Conservation (phyloP, 2,888 invertebrate species). For the Imbricaverruca yamaguchii region DNA sequence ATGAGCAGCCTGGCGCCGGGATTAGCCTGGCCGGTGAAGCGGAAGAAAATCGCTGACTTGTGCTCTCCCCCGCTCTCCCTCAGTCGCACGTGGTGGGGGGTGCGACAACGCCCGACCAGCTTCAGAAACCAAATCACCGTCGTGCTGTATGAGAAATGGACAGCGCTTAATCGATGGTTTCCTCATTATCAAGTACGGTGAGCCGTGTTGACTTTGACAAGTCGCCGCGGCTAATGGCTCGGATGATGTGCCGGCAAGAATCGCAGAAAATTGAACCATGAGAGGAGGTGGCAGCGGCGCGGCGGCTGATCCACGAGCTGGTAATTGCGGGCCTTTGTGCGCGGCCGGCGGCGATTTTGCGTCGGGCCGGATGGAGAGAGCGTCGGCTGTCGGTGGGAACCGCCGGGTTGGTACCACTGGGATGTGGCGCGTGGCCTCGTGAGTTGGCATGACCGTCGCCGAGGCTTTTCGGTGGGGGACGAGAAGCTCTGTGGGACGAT, state of each 20-base stretch:
- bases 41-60: background rate
- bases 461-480: no score
- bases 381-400: no score
- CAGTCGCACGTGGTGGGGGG: background rate
- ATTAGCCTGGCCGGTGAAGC: background rate
- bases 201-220: slow-evolving; percentile 18
- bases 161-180: slow-evolving; percentile 8
- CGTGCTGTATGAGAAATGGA: slow-evolving; percentile 2
- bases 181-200: slow-evolving; percentile 8
- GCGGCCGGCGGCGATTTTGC: background rate
- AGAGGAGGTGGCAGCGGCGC: background rate
- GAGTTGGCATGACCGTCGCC: no score
- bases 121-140: background rate
- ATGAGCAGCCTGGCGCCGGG: slow-evolving; percentile 1
- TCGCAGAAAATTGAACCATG: background rate
- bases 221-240: background rate
- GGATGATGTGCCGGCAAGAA: background rate
- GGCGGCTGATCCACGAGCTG: background rate
- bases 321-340: background rate
- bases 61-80: background rate
- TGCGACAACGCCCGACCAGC: no score
- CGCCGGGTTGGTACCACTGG: background rate
- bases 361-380: background rate
- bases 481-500: no score
- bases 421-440: background rate